Base-by-base conservation (phyloP, 1,140 invertebrate species). In the Macrostomum lignano region DNA sequence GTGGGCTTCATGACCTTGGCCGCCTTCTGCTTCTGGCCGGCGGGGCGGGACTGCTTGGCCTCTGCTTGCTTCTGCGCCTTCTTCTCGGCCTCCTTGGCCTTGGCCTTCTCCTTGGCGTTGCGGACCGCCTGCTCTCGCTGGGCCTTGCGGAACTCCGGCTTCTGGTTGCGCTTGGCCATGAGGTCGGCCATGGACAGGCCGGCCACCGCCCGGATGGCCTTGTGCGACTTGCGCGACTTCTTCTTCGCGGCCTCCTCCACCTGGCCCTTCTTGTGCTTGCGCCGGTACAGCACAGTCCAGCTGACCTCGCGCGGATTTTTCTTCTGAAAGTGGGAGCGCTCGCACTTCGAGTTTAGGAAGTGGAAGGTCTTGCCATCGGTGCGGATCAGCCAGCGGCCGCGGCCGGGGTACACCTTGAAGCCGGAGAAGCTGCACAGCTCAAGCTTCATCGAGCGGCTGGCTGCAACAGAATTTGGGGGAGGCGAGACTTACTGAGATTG, bases 371-470 rank as follows among this genome's bases (percentile, higher is more conserved):
- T 94, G 55, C 88, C 88, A 58, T 98, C 91, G 46, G 73, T 65
- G 64, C 88, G 86, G 55, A 96, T 79, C 69, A 93, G 69, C 60
- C 78, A 79, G 63, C 93, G 94, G 37, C 91, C 91, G 75, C 94
- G 86, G 59, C 88, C 88, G 38, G 91, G 91, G 64, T 96, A 91
- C 51, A 96, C 94, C 70, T 94, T 94, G 60, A 81, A 93, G 47
- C 88, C 88, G 61, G 81, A 91, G 65, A 84, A 98, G 34, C 75
- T 69, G 61, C 88, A 98, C 14, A 33, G 22, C 26, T 33, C 32
- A 17, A 30, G 20, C 28, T 20, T 30, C 15, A 30, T n/a, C n/a
- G n/a, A n/a, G n/a, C n/a, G n/a, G n/a, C n/a, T n/a, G n/a, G n/a
- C n/a, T n/a, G n/a, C n/a, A n/a, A n/a, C n/a, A n/a, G n/a, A n/a